These are phyloP conservation scores for Lineus longissimus DNA, from an alignment of 1,140 invertebrate species.

Conservation along the genomic window DNA sequence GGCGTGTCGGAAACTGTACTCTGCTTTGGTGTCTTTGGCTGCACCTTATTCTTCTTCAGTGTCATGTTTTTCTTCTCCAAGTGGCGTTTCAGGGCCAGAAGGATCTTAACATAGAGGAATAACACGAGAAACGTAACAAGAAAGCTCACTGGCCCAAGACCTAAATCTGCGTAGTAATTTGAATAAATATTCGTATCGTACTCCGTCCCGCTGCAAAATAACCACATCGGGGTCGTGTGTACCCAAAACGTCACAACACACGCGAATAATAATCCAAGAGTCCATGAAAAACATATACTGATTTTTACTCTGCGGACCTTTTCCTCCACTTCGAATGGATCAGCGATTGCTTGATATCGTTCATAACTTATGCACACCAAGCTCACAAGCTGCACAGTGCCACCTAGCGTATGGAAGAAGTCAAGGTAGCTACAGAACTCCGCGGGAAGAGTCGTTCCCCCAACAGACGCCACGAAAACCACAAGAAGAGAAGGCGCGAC, in stretches of 20 bases:
- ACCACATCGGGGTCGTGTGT: background rate
- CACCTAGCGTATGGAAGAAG: background rate
- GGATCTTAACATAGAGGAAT: background rate
- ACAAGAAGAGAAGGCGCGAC: background rate
- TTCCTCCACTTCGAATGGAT: background rate
- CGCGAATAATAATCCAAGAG: background rate
- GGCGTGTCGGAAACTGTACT: no score
- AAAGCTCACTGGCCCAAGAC: background rate
- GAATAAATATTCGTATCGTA: background rate
- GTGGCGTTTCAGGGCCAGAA: background rate
- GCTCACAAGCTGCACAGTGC: background rate
- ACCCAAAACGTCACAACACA: background rate
- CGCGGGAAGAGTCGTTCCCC: background rate
- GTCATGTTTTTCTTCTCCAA: background rate
- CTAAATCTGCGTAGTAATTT: background rate
- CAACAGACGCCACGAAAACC: background rate
- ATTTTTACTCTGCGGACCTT: background rate
- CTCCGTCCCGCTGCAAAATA: background rate
- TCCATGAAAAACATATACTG: background rate
- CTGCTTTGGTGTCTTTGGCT: no score
- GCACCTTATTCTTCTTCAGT: background rate
- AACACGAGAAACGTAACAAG: background rate
- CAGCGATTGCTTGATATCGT: conserved; percentile 1
- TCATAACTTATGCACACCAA: conserved; percentile 2
- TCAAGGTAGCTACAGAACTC: background rate